Base-by-base conservation (phyloP, 2,797 vertebrate genomes). In the Diceros bicornis region DNA sequence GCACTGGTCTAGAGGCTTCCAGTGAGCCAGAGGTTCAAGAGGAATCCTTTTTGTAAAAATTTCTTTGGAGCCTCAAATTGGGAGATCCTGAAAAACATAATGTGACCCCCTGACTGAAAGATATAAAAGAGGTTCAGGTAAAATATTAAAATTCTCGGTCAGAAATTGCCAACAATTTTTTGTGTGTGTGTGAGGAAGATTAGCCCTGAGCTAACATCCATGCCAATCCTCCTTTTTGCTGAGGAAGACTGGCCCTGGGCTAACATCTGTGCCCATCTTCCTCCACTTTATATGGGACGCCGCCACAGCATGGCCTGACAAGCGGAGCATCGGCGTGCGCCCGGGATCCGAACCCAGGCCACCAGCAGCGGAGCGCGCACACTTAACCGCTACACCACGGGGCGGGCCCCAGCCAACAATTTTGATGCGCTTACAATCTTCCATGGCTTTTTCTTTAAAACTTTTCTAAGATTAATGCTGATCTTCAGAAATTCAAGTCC, bases 71-170 rank as follows among this genome's bases (percentile, higher is more conserved):
- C 10, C 37, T 85, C 72, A 71, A 55, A 37, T 55, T 27, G 55
- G 68, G 79, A 85, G 32, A 27, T 81, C 6, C 17, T 21, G 55
- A 69, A 66, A 93, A 90, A 72, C 47, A 95, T 16, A 72, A 74
- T 13, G 29, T 50, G 41, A 41, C 27, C 25, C 14, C 2, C 7
- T 86, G 17, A 57, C 23, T 64, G 11, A 71, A 91, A 23, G 52
- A 93, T 57, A 71, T 62, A 91, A 84, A 91, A 64, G 59, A 2
- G 11, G 44, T 34, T 64, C 59, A 59, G 62, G 32, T 86, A 47
- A 91, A 82, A 77, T 68, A 85, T 27, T 78, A 86, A 77, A 95
- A 62, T 82, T 86, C 62, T n/a, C 82, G 50, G 47, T 84, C 12
- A 64, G 37, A 21, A 97, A 61, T 0, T 52, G 59, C n/a, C 83